Conservation (phyloP, 2,888 invertebrate species). For the Unio pictorum region DNA sequence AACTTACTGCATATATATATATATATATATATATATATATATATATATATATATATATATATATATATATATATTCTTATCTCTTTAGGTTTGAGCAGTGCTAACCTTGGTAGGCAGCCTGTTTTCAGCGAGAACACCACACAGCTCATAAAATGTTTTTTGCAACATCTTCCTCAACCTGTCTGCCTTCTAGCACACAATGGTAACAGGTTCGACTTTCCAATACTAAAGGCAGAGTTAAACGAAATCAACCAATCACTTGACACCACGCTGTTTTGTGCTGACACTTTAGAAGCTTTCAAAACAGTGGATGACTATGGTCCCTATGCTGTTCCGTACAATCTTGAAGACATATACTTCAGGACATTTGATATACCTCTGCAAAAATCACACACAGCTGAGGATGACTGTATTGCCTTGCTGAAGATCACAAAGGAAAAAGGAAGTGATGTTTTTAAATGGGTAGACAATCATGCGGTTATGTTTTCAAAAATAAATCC, state of each 20-base stretch:
- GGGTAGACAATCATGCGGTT: constrained; percentile 50
- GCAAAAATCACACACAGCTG: constrained; percentile 52
- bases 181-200: constrained; percentile 88
- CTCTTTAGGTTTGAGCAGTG: constrained; percentile 76
- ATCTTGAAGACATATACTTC: constrained; percentile 40
- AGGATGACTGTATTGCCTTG: constrained; percentile 61
- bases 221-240: constrained; percentile 80
- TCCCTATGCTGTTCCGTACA: constrained; percentile 28
- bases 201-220: constrained; percentile 85
- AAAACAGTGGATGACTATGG: constrained; percentile 53
- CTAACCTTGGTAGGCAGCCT: constrained; percentile 78
- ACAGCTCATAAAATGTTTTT: constrained; percentile 77
- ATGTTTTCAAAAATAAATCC: constrained; percentile 26
- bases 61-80: background rate
- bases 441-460: constrained; percentile 34
- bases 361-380: constrained; percentile 50
- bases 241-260: constrained; percentile 74
- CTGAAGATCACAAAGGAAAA: constrained; percentile 39
- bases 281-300: constrained; percentile 80
- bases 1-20: too few species aligned
- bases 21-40: too few species aligned
- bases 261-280: constrained; percentile 78
- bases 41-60: too few species aligned
- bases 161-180: constrained; percentile 79
- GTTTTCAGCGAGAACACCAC: constrained; percentile 77